Evolutionary conservation across 2,888 invertebrate genomes (phyloP).

Genomic region (Thecocarcelia acutangulata): DNA sequence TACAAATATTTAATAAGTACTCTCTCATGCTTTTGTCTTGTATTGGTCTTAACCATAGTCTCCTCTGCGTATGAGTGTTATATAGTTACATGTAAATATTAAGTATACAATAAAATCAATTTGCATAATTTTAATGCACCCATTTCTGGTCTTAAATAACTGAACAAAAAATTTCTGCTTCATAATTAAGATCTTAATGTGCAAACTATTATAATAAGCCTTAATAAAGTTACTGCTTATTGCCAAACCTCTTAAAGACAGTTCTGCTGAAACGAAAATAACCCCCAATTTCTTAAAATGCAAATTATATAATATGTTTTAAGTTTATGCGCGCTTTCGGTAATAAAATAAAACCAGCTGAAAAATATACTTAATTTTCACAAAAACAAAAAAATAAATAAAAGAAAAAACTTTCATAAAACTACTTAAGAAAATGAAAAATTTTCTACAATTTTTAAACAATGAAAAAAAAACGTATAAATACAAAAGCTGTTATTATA

Average conservation of each 20-base stretch:
- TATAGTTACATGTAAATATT: not conserved
- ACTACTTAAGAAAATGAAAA: constrained; percentile 53
- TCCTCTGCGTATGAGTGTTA: not conserved
- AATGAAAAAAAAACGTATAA: not conserved
- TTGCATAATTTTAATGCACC: no score
- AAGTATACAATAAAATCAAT: no score
- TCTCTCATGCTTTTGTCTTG: not conserved
- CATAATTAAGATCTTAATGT: not conserved
- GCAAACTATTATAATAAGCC: no score
- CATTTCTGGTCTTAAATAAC: no score
- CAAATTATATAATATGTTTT: constrained; percentile 4
- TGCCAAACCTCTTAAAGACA: not conserved
- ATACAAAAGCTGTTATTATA: constrained; percentile 53
- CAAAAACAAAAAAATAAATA: no score
- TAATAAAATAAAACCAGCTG: constrained; percentile 44
- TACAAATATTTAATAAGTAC: no score
- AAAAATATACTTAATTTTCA: not conserved
- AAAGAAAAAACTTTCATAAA: constrained; percentile 59
- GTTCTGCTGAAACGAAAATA: not conserved
- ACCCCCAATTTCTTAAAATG: not conserved
- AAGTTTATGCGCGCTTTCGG: constrained; percentile 16
- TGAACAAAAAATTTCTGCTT: not conserved
- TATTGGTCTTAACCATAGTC: no score
- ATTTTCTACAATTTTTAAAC: no score
- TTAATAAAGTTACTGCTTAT: no score